Percentiles rank a stretch among this genome's conserved stretches.
Evolutionary conservation across 23 tunicate genomes (phyloP).

Genomic region (Ciona savignyi): DNA sequence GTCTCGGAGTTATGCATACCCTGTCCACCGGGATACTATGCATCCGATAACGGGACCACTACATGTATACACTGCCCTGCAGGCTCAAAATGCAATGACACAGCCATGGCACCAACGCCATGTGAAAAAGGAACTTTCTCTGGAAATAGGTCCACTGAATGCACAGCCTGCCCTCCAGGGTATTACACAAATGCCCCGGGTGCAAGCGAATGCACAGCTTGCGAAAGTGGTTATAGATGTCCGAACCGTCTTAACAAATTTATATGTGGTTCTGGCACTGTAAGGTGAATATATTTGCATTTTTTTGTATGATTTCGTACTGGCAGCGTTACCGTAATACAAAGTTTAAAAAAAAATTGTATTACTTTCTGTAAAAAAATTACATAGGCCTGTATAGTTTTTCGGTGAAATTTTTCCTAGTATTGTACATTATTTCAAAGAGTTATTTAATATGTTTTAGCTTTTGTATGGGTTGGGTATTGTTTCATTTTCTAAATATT

Average conservation of each 20-base stretch:
- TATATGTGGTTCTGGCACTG: too few species aligned
- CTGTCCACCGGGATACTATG: constrained; percentile 29
- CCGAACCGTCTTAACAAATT: constrained; percentile 11
- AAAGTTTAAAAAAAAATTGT: too few species aligned
- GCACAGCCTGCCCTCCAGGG: constrained; percentile 43
- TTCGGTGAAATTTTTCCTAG: constrained; percentile 38
- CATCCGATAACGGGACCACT: not conserved
- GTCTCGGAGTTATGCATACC: not conserved
- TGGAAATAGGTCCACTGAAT: constrained; percentile 7
- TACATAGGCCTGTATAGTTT: constrained; percentile 25
- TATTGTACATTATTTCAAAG: too few species aligned
- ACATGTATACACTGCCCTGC: constrained; percentile 50
- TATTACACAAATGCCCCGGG: constrained; percentile 29
- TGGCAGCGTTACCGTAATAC: too few species aligned
- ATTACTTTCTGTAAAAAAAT: too few species aligned
- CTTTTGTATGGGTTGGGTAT: too few species aligned
- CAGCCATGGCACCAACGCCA: constrained; percentile 5
- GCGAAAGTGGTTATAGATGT: constrained; percentile 62
- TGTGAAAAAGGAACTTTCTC: constrained; percentile 44
- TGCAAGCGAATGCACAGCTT: constrained; percentile 17
- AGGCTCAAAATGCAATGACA: constrained; percentile 28
- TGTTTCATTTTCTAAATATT: too few species aligned
- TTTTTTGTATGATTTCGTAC: too few species aligned
- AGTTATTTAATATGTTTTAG: too few species aligned
- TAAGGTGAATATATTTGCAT: too few species aligned